phyloP scores from a whole-genome alignment of 2,113 vertebrate genomes.

The Madoqua kirkii region DNA sequence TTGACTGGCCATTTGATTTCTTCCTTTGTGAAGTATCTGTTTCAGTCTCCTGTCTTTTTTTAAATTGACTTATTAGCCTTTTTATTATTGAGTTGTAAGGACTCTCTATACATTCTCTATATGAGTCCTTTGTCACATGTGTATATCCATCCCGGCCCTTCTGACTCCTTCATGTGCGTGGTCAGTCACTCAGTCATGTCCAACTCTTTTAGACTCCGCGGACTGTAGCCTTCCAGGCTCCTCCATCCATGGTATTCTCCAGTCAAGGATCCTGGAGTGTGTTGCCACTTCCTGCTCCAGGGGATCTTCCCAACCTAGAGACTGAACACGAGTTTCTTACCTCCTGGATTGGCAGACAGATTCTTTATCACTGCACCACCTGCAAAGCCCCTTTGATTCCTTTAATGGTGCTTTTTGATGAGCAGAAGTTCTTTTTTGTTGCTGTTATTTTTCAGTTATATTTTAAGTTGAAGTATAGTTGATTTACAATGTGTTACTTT shows the following conservation, averaged over 20 bases:
- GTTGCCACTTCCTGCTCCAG: not conserved
- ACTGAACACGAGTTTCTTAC: not conserved
- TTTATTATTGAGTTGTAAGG: not conserved
- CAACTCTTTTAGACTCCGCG: fast-evolving
- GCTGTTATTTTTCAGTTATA: not conserved
- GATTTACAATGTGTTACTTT: not conserved
- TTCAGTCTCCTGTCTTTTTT: not conserved
- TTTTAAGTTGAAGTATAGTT: not conserved
- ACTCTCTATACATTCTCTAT: not conserved
- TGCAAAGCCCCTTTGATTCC: not conserved
- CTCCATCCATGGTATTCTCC: not conserved
- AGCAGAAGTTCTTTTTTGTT: not conserved
- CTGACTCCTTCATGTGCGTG: not conserved
- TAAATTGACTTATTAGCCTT: not conserved
- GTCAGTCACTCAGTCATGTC: not conserved
- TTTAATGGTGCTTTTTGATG: not conserved
- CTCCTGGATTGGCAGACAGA: not conserved
- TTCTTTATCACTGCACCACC: not conserved
- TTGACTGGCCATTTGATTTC: not conserved
- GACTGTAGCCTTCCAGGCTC: not conserved
- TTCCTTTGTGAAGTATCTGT: not conserved
- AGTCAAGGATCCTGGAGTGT: not conserved
- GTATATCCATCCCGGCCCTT: not conserved
- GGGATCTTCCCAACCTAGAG: not conserved
- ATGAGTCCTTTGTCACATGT: not conserved